These are phyloP conservation scores for Scolopax rusticola DNA, from an alignment of 2,797 vertebrate genomes.

Conservation along the genomic window DNA sequence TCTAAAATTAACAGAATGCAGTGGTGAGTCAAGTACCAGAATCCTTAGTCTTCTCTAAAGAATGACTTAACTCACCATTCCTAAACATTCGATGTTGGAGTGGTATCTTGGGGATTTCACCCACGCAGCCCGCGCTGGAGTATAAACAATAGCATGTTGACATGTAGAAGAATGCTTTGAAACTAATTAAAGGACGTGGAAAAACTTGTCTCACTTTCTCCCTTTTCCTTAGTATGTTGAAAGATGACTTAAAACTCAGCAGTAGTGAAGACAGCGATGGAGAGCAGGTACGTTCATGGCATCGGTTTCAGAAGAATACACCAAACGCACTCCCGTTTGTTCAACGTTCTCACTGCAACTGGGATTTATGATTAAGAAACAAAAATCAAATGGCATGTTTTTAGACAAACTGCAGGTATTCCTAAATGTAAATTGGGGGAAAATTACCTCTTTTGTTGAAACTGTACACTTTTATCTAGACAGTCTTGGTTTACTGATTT, in stretches of 20 bases:
- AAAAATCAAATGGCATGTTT: neutral
- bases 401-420: neutral
- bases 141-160: conserved; percentile 20
- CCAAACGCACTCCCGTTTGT: accelerated
- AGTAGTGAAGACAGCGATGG: conserved; percentile 98
- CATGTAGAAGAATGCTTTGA: conserved; percentile 3
- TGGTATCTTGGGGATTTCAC: neutral
- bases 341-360: neutral
- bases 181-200: conserved; percentile 6
- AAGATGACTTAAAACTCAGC: conserved; percentile 97
- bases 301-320: neutral
- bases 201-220: conserved; percentile 67
- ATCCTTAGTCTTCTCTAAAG: neutral
- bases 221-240: conserved; percentile 85
- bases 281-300: conserved; percentile 85
- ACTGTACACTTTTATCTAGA: neutral
- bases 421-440: neutral
- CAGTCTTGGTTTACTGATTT: neutral
- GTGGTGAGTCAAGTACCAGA: neutral
- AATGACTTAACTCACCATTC: neutral
- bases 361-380: neutral
- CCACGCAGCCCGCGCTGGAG: neutral
- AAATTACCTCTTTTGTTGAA: neutral
- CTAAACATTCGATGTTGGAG: neutral
- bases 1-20: neutral